Evolutionary conservation across 2,113 vertebrate genomes (phyloP), one percentile per base, ranked within the genome.

Genomic region (Mesoclemmys tuberculata): DNA sequence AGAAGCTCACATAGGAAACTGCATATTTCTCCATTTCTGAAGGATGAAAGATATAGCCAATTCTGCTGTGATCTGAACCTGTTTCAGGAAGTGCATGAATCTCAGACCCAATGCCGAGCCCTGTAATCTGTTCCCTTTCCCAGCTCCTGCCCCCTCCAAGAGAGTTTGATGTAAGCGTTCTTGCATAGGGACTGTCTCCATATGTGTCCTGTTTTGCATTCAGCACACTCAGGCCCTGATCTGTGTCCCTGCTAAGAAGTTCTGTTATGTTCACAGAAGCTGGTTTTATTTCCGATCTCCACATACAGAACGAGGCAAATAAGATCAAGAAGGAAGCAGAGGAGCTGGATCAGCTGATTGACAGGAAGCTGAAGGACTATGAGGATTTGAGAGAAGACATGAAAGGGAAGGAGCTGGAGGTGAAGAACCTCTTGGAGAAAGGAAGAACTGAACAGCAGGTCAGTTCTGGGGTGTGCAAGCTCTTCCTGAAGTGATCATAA

Each of bases 371-470:
- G 89, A 99, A 98, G 90, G 99, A 99, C 90, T 99, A 99, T 29
- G 98, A 99, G 6, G 99, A 99, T 78, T 98, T 99, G 83, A 96
- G 99, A 90, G 99, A 99, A 38, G 99, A 99, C 96, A 99, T 99
- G 98, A 98, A 98, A 93, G 98, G 97, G 83, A 99, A 99, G 94
- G 99, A 99, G 61, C 95, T 97, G 16, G 99, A 99, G 97, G 99
- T 99, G 10, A 99, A 99, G 94, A 99, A 99, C 22, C 99, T 99
- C 79, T 98, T 99, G 96, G 99, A 99, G 81, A 99, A 99, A 87
- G 99, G 99, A 14, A 99, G 99, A 93, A 99, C 98, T 0, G 99
- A 99, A 90, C 99, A 99, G 94, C 99, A 99, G 99, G 99, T 99
- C 48, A n/a, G 98, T 98, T 95, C 29, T 14, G 19, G 55, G 84